A percentile compares a stretch with the other conserved stretches of the same genome.
These are phyloP conservation scores for Baryphthengus martii DNA, from an alignment of 2,113 vertebrate species.

Conservation along the genomic window DNA sequence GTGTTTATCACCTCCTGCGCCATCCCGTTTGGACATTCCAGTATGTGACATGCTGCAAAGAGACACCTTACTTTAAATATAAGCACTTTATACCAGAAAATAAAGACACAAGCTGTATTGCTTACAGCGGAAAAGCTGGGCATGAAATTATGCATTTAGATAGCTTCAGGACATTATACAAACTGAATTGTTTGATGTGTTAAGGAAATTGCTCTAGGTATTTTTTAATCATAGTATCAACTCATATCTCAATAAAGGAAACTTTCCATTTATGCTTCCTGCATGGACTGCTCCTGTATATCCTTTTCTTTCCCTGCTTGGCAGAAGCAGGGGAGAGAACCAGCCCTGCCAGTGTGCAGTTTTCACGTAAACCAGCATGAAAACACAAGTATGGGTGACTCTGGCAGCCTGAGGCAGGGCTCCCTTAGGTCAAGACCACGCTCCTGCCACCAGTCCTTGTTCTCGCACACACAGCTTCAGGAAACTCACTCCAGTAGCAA, in stretches of 20 bases:
- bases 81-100: neutral
- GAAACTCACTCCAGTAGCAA: neutral
- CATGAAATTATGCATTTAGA: neutral
- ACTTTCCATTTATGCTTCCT: neutral
- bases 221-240: neutral
- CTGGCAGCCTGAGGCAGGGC: neutral
- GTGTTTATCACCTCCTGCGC: slow-evolving; percentile 87
- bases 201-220: neutral
- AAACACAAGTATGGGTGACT: neutral
- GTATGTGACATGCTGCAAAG: slow-evolving; percentile 87
- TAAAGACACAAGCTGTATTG: neutral
- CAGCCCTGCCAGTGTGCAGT: neutral
- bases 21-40: slow-evolving; percentile 84
- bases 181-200: neutral
- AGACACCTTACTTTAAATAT: neutral
- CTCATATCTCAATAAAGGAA: neutral
- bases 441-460: neutral
- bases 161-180: neutral
- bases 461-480: neutral
- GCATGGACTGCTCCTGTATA: neutral
- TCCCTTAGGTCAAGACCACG: neutral
- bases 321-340: neutral
- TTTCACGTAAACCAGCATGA: neutral
- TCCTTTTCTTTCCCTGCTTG: neutral
- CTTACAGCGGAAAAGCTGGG: neutral